Base-by-base conservation (phyloP, 2,888 invertebrate genomes). In the Tenodera sinensis region DNA sequence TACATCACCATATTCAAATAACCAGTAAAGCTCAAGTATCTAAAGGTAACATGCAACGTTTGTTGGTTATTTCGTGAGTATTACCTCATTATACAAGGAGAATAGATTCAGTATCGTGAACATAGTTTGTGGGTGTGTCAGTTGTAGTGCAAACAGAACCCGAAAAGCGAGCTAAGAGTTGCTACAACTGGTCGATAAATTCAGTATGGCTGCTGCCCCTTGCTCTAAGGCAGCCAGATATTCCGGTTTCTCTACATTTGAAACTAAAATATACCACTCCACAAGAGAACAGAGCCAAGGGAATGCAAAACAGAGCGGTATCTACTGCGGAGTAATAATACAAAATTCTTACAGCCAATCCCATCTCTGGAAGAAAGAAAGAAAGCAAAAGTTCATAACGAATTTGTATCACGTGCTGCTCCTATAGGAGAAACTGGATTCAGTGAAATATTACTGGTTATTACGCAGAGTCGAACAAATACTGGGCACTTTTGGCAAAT, bases 131-230 rank as follows among this genome's bases (percentile, higher is more conserved):
- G 54, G 54, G 54, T 71, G 54, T 15, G 54, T 71, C 54, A 71
- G 20, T 71, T 25, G 54, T 71, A 25, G 20, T 71, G 54, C 54
- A 71, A 71, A 20, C 20, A 71, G 54, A 20, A 71, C 54, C 54
- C 54, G 20, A 71, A 71, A 42, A 71, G 54, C 54, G 20, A 20
- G 54, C 54, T 20, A 25, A 9, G 54, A 85, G 54, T 28, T 71
- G 7, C 28, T 28, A 20, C 20, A 28, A 12, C 81, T 30, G 86
- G 86, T 86, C 86, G 86, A 86, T 86, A 86, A 85, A 71, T 86
- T 81, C 86, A 86, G 81, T 81, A 86, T 86, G 86, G 71, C 86
- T 71, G 86, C 86, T 81, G 28, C 47, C 85, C 54, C 54, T 54
- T 71, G 54, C 54, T 71, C 54, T 71, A 15, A 71, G 20, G 54